Evolutionary conservation across 2,113 vertebrate species (phyloP).

Genomic region (Motacilla tschutschensis): DNA sequence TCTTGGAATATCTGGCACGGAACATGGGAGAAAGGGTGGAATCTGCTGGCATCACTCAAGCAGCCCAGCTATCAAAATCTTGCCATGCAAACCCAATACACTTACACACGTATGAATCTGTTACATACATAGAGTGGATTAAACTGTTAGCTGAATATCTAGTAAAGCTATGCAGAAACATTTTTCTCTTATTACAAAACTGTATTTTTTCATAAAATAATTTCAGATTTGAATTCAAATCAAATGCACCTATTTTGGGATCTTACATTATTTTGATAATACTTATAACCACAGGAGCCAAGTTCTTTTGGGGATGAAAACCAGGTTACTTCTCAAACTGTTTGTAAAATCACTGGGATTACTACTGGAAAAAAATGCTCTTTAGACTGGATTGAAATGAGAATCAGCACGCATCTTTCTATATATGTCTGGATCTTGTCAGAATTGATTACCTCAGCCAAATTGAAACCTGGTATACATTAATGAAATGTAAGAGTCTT

Average conservation of each 20-base stretch:
- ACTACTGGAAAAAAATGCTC: neutral
- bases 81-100: neutral
- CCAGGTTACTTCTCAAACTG: neutral
- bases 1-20: neutral
- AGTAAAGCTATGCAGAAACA: neutral
- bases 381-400: neutral
- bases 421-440: neutral
- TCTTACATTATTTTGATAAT: neutral
- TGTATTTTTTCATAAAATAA: neutral
- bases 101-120: neutral
- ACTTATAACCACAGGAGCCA: neutral
- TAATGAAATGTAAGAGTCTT: neutral
- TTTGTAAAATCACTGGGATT: neutral
- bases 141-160: neutral
- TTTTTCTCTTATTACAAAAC: neutral
- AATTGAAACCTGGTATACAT: neutral
- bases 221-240: neutral
- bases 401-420: neutral
- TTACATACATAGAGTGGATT: neutral
- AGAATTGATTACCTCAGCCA: neutral
- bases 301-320: neutral
- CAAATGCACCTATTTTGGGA: neutral
- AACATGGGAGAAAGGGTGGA: neutral
- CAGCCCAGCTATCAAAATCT: neutral
- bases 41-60: neutral